A percentile compares a stretch with the other conserved stretches of the same genome.
These are phyloP conservation scores for Nesometra sesokonis DNA, from an alignment of 35 echinoderm and acorn worm genomes.

Conservation along the genomic window DNA sequence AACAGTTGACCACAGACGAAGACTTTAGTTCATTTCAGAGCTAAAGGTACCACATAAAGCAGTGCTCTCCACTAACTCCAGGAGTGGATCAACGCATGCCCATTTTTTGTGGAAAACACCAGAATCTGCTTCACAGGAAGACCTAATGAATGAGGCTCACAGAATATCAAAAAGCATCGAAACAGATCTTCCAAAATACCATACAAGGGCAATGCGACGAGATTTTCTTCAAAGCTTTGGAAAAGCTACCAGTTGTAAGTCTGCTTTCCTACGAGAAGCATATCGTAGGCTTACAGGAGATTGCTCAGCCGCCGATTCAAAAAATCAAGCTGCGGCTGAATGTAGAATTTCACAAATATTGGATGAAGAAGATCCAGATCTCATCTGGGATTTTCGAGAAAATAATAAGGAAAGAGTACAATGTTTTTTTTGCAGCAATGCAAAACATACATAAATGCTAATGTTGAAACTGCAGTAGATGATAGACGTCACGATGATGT, in stretches of 20 bases:
- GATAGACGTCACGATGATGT: conserved; percentile 19
- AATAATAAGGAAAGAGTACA: conserved; percentile 8
- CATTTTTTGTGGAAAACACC: conserved; percentile 9
- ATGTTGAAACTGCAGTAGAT: conserved; percentile 24
- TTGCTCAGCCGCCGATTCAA: not conserved
- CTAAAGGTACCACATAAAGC: not conserved
- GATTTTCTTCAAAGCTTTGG: not conserved
- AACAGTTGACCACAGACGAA: not conserved
- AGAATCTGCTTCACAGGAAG: not conserved
- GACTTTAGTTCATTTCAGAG: not conserved
- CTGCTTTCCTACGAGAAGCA: not conserved
- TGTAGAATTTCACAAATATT: not conserved
- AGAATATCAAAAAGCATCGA: not conserved
- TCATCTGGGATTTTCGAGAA: conserved; percentile 3
- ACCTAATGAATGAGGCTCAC: not conserved
- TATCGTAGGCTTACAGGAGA: not conserved
- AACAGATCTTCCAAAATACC: not conserved
- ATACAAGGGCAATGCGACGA: conserved; percentile 3
- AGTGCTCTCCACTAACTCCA: not conserved
- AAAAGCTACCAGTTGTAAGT: not conserved
- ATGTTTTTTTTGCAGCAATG: conserved; percentile 8
- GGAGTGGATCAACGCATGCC: not conserved
- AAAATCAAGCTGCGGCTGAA: not conserved
- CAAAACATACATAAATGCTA: not conserved
- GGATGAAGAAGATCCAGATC: not conserved